Percentiles rank a stretch among this genome's conserved stretches.
These are phyloP conservation scores for Tetragonula carbonaria DNA, from an alignment of 2,888 invertebrate species.

Conservation along the genomic window DNA sequence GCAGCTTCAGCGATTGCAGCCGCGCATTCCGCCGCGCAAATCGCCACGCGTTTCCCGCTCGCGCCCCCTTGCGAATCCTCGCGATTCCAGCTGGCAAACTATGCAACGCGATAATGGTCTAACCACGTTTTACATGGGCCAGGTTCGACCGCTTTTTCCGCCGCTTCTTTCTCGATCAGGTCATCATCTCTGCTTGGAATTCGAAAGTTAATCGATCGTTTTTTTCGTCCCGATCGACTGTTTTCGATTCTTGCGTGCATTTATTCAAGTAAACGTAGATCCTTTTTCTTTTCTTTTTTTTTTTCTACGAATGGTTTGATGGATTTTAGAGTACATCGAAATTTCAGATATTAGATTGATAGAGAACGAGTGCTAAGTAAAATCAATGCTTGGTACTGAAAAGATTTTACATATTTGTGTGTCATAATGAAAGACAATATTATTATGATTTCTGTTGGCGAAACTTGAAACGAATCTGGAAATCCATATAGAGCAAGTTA, in stretches of 20 bases:
- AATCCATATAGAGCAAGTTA: too few species aligned
- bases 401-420: too few species aligned
- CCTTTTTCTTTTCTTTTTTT: too few species aligned
- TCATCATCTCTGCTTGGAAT: background rate
- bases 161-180: background rate
- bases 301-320: too few species aligned
- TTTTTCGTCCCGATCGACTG: background rate
- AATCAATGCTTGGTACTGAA: too few species aligned
- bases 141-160: background rate
- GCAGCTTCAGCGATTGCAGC: constrained; percentile 65
- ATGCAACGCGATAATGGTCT: background rate
- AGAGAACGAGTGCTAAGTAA: too few species aligned
- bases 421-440: too few species aligned
- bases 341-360: too few species aligned
- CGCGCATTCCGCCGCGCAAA: constrained; percentile 67
- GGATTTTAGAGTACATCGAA: too few species aligned
- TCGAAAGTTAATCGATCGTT: background rate
- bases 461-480: too few species aligned
- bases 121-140: background rate
- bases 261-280: too few species aligned
- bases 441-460: too few species aligned
- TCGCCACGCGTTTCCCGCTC: constrained; percentile 51
- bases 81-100: background rate
- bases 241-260: background rate
- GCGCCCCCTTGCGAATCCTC: background rate